These are phyloP conservation scores for Lycaon pictus DNA, from an alignment of 2,113 vertebrate genomes.

Conservation along the genomic window DNA sequence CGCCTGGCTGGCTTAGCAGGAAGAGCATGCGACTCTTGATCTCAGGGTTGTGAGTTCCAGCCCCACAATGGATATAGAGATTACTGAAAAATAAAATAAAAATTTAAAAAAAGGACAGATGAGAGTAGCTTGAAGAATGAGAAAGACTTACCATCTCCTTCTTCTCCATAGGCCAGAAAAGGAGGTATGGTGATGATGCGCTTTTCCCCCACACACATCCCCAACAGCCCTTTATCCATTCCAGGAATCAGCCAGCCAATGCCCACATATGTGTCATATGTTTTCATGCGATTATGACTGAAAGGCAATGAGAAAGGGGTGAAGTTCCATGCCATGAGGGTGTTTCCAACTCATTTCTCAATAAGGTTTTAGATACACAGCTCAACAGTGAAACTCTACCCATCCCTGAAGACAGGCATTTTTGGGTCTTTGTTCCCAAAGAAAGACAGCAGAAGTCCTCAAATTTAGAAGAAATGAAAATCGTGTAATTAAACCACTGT, in stretches of 20 bases:
- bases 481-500: not conserved
- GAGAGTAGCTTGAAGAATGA: not conserved
- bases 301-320: not conserved
- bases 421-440: not conserved
- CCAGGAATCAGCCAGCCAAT: conserved; percentile 99
- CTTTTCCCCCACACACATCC: conserved; percentile 97
- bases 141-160: conserved; percentile 93
- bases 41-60: not conserved
- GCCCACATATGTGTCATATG: conserved; percentile 97
- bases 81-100: not conserved
- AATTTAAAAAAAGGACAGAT: not conserved
- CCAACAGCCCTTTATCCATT: conserved; percentile 98
- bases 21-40: not conserved
- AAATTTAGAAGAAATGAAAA: not conserved
- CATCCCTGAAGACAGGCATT: not conserved
- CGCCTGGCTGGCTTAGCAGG: not conserved
- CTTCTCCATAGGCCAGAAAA: conserved; percentile 96
- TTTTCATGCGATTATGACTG: conserved; percentile 97
- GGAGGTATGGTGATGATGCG: conserved; percentile 96
- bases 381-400: not conserved
- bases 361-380: not conserved
- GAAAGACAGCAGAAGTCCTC: not conserved
- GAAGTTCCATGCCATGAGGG: not conserved
- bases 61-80: not conserved
- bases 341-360: not conserved